phyloP scores from a whole-genome alignment of 2,888 invertebrate genomes.

The Cartodere bifasciata region DNA sequence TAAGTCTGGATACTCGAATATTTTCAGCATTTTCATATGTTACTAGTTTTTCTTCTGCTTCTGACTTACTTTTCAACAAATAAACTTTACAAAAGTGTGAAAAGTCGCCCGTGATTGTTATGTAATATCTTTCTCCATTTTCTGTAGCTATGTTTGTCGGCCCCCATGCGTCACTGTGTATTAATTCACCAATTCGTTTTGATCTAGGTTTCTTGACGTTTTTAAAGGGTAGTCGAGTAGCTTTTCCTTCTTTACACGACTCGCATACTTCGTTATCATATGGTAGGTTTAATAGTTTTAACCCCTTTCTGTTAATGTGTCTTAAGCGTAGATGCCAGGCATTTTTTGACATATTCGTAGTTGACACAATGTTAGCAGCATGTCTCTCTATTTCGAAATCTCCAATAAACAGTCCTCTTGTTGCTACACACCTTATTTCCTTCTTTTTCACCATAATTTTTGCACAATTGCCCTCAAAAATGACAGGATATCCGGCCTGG shows the following conservation, averaged over 20 bases:
- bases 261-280: slow-evolving; percentile 7
- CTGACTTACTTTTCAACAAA: slow-evolving; percentile 5
- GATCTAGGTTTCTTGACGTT: slow-evolving; percentile 3
- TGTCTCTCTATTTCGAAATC: too few relatives aligned
- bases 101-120: slow-evolving; percentile 6
- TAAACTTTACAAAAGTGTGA: slow-evolving; percentile 6
- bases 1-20: not conserved
- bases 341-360: too few relatives aligned
- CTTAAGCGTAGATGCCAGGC: not conserved
- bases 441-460: too few relatives aligned
- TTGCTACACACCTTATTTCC: too few relatives aligned
- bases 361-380: too few relatives aligned
- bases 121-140: slow-evolving; percentile 6
- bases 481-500: too few relatives aligned
- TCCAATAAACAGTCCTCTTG: not conserved
- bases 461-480: too few relatives aligned
- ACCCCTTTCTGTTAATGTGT: not conserved
- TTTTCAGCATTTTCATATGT: slow-evolving; percentile 2
- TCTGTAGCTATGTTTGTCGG: slow-evolving; percentile 5
- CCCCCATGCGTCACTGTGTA: slow-evolving; percentile 12
- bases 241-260: slow-evolving; percentile 9
- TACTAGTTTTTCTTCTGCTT: slow-evolving; percentile 6
- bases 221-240: slow-evolving; percentile 8
- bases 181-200: slow-evolving; percentile 9
- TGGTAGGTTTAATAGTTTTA: not conserved